Base-by-base conservation (phyloP, 2,797 vertebrate species). In the Chaetophractus vellerosus region DNA sequence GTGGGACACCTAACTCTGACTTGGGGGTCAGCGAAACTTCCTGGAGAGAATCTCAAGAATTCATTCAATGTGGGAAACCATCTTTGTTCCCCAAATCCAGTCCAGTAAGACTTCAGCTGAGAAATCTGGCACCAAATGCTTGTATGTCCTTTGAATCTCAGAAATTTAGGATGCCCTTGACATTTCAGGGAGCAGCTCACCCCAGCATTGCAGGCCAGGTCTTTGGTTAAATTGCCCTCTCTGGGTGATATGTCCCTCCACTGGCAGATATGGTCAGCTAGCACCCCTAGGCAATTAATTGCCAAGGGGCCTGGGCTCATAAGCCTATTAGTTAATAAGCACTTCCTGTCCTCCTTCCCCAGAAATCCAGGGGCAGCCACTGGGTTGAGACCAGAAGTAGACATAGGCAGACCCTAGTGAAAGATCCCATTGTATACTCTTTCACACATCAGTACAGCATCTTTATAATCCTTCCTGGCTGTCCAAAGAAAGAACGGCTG, bases 101-200 rank as follows among this genome's bases (percentile, higher is more conserved):
- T 28, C 19, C 83, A 85, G 76, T 87, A 95, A 74, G 72, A 76
- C 28, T 63, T 88, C 50, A 48, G 18, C 26, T n/a, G 21, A 88
- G n/a, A 92, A 85, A 81, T 69, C 21, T 75, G 45, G 50, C 57
- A 36, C 38, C 48, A 75, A 83, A 36, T 41, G 28, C n/a, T 45
- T 21, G 6, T 55, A 23, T 36, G 21, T 9, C 71, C 59, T 83
- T 55, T 52, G 71, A 71, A 11, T 88, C 68, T 57, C 31, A n/a
- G 33, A 63, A 81, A 75, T 61, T 93, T 71, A 69, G 48, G 48
- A 48, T 63, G 15, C 15, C 38, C 16, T 68, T 71, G 66, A 69
- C 41, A 45, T 88, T 81, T 84, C 48, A 33, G 72, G 76, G 57
- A 69, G 18, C 19, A 69, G 36, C 7, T 92, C 36, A 74, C 15